phyloP scores from a whole-genome alignment of 2,797 vertebrate genomes.

The Sebastes flavidus region DNA sequence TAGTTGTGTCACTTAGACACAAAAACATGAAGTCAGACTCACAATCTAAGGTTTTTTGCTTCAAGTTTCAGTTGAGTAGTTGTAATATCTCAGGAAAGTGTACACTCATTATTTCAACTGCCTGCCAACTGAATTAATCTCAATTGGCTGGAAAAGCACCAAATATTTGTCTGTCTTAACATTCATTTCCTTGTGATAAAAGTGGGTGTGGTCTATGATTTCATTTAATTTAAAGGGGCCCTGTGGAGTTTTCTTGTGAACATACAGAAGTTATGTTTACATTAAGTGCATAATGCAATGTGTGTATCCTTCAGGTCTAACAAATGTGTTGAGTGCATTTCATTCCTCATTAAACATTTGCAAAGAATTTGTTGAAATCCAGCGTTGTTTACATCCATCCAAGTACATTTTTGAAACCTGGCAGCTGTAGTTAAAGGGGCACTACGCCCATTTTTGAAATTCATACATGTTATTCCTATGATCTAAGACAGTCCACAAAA shows the following conservation, averaged over 20 bases:
- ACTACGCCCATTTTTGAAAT: neutral
- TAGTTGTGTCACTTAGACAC: too few relatives aligned
- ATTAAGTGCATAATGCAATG: neutral
- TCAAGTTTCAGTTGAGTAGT: neutral
- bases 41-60: neutral
- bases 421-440: neutral
- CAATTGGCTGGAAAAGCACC: neutral
- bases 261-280: neutral
- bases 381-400: neutral
- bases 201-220: neutral
- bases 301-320: neutral
- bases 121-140: neutral
- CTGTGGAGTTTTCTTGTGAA: neutral
- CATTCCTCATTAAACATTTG: neutral
- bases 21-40: neutral
- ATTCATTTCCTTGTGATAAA: neutral
- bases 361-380: neutral
- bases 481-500: neutral
- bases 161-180: neutral
- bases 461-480: neutral
- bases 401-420: neutral
- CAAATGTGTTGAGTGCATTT: too few relatives aligned
- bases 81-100: constrained; percentile 5
- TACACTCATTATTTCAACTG: neutral
- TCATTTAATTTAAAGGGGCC: neutral